phyloP scores from a whole-genome alignment of 2,113 vertebrate species.

The Lagenorhynchus albirostris region DNA sequence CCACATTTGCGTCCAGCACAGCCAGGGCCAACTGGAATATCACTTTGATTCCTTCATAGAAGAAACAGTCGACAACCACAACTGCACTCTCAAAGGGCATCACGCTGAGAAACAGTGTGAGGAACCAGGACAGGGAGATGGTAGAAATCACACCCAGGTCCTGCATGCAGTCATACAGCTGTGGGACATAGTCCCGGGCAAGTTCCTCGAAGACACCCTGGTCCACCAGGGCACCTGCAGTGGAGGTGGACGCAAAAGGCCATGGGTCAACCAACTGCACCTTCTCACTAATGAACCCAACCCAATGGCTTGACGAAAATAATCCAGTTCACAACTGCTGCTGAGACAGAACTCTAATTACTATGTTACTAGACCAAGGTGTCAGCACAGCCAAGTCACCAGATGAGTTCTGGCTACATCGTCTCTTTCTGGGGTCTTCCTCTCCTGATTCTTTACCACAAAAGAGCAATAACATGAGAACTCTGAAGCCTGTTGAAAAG shows the following conservation, averaged over 20 bases:
- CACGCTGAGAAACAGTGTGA: constrained; percentile 97
- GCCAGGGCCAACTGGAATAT: constrained; percentile 98
- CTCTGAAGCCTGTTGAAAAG: neutral
- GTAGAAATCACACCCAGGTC: constrained; percentile 98
- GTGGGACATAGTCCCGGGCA: constrained; percentile 94
- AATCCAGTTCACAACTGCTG: neutral
- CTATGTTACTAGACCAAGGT: neutral
- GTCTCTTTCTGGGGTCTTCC: neutral
- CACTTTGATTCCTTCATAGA: constrained; percentile 99
- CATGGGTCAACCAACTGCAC: neutral
- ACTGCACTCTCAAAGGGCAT: constrained; percentile 99
- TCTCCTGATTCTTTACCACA: neutral
- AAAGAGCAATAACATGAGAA: neutral
- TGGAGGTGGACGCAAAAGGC: neutral
- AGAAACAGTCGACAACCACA: constrained; percentile 99
- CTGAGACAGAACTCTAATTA: neutral
- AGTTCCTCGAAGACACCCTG: constrained; percentile 98
- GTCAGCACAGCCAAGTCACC: neutral
- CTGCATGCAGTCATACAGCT: constrained; percentile 99
- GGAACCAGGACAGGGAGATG: constrained; percentile 99
- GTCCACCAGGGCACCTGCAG: constrained; percentile 94
- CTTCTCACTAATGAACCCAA: neutral
- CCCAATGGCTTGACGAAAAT: neutral
- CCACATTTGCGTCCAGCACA: constrained; percentile 95
- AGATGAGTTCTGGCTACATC: neutral